phyloP scores from a whole-genome alignment of 2,797 vertebrate genomes.

The Carcharodon carcharias region DNA sequence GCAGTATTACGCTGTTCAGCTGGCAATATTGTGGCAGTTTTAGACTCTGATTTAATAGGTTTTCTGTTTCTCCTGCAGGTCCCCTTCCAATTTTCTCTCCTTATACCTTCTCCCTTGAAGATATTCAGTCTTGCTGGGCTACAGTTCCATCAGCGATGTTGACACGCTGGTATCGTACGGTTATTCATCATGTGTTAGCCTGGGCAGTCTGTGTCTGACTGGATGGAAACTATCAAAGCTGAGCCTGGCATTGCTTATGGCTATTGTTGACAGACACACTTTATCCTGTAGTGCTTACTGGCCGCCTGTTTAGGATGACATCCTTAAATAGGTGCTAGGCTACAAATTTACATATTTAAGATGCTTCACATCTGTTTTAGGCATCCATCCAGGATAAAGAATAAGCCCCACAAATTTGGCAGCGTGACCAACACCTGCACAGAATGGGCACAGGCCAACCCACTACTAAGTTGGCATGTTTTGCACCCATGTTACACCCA shows the following conservation, averaged over 20 bases:
- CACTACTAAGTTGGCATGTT: not conserved
- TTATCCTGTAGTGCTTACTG: not conserved
- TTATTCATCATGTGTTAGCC: not conserved
- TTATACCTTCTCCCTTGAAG: not conserved
- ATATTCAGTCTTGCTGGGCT: not conserved
- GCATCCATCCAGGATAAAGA: not conserved
- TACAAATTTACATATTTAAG: not conserved
- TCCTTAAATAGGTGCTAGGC: not conserved
- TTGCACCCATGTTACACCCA: not conserved
- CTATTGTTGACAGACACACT: not conserved
- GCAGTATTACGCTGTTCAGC: not conserved
- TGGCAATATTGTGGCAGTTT: not conserved
- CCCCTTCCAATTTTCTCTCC: not conserved
- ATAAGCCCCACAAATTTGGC: not conserved
- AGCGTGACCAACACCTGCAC: not conserved
- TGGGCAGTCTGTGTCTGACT: not conserved
- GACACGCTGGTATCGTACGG: not conserved
- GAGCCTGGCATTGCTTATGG: not conserved
- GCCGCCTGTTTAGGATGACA: not conserved
- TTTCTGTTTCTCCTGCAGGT: not conserved
- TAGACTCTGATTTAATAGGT: not conserved
- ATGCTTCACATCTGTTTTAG: too few relatives aligned
- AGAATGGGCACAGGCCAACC: not conserved
- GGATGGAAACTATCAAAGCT: not conserved
- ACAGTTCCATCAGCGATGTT: not conserved